phyloP scores from a whole-genome alignment of 2,888 invertebrate species.

The Hylaea fasciaria region DNA sequence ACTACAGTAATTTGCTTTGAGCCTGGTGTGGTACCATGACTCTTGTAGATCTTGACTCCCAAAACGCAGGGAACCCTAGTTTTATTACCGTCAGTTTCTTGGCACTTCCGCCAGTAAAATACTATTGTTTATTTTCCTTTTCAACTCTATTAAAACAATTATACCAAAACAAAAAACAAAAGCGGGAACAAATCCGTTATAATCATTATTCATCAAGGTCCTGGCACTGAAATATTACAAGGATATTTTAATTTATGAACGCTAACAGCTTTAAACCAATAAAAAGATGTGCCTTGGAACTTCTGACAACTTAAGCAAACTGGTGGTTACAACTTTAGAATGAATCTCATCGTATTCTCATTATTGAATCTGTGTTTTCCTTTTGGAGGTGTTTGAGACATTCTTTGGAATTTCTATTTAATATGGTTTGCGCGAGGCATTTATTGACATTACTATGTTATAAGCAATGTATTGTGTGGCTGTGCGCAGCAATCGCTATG shows the following conservation, averaged over 20 bases:
- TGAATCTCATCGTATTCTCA: constrained; percentile 38
- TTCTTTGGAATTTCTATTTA: constrained; percentile 11
- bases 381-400: constrained; percentile 7
- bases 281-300: constrained; percentile 28
- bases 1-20: no score
- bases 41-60: no score
- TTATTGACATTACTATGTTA: neutral
- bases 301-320: constrained; percentile 24
- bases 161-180: neutral
- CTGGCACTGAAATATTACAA: constrained; percentile 6
- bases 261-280: constrained; percentile 26
- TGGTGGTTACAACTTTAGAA: constrained; percentile 28
- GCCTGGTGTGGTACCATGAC: no score
- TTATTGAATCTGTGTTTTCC: constrained; percentile 26
- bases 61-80: no score
- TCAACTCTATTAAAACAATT: constrained; percentile 11
- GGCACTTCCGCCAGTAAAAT: neutral
- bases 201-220: constrained; percentile 5
- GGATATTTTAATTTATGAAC: constrained; percentile 22
- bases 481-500: neutral
- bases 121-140: neutral
- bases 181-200: neutral
- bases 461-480: no score
- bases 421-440: neutral
- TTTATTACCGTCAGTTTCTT: no score